Conservation (phyloP, 2,113 vertebrate species). For the Mormyrus iriodes region DNA sequence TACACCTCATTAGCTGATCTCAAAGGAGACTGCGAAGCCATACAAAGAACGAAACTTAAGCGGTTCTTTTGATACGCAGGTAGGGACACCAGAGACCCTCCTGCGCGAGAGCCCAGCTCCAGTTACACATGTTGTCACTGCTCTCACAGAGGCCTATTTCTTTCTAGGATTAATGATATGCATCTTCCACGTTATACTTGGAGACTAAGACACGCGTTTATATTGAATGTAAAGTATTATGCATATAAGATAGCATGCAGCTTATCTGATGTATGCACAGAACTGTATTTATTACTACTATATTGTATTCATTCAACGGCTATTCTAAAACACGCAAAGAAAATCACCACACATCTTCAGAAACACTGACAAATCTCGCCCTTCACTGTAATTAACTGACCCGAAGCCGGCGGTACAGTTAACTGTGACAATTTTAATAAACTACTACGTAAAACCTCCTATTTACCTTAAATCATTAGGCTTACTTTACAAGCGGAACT, state of each 20-base stretch:
- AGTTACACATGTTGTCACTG: conserved; percentile 21
- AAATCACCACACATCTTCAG: not conserved
- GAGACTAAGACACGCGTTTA: not conserved
- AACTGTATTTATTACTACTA: not conserved
- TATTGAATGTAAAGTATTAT: not conserved
- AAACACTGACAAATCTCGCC: not conserved
- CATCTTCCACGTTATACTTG: not conserved
- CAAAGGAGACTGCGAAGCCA: conserved; percentile 14
- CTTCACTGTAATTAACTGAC: not conserved
- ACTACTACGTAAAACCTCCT: not conserved
- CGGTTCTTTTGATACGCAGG: conserved; percentile 20
- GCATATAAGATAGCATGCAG: not conserved
- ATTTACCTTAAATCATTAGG: not conserved
- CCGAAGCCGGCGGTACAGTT: not conserved
- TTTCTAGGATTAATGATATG: not conserved
- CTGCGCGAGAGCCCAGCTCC: conserved; percentile 14
- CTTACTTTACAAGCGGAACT: not conserved
- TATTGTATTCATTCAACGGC: not conserved
- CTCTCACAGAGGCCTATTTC: not conserved
- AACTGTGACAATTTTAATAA: not conserved
- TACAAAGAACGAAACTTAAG: conserved; percentile 40
- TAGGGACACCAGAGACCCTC: conserved; percentile 21
- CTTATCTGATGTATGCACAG: not conserved
- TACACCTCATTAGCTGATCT: conserved; percentile 37
- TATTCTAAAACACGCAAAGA: not conserved